These are phyloP conservation scores for Agelas oroides DNA, from an alignment of 37 sponge, comb jelly and placozoan species.

Conservation along the genomic window DNA sequence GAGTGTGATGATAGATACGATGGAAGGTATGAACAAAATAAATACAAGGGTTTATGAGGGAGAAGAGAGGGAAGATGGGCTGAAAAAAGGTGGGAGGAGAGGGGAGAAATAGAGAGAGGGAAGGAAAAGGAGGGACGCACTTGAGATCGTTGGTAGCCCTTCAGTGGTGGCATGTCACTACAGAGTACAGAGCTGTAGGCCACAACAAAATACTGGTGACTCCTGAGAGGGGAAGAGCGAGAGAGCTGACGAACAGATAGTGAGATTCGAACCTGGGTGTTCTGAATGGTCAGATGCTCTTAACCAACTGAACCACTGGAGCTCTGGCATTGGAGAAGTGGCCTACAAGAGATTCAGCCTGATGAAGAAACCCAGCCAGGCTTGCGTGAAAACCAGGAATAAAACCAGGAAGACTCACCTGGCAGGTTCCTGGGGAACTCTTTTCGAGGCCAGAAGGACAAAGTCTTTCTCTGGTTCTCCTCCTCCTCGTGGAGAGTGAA, in stretches of 20 bases:
- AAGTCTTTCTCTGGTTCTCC: slow-evolving; percentile 36
- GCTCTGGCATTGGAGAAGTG: no score
- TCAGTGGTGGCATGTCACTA: slow-evolving; percentile 22
- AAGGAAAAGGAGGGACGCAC: slow-evolving; percentile 7
- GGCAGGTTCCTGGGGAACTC: background rate
- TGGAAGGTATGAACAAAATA: background rate
- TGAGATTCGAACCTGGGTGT: no score
- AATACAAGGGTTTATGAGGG: background rate
- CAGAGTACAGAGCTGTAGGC: slow-evolving; percentile 45
- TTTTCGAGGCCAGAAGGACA: slow-evolving; percentile 31
- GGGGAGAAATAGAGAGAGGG: background rate
- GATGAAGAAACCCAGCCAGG: no score
- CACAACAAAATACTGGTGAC: background rate
- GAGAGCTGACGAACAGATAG: no score
- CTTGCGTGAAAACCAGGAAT: no score
- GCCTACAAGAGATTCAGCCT: no score
- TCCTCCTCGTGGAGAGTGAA: background rate
- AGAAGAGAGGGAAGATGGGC: no score
- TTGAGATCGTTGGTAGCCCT: slow-evolving; percentile 23
- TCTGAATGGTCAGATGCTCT: no score
- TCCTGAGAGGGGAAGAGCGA: background rate
- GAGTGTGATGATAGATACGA: background rate
- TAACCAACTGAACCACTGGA: no score
- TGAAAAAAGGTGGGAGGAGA: background rate
- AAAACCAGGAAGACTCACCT: background rate